Evolutionary conservation across 2,888 invertebrate genomes (phyloP).

Genomic region (Drosophila longiperda): DNA sequence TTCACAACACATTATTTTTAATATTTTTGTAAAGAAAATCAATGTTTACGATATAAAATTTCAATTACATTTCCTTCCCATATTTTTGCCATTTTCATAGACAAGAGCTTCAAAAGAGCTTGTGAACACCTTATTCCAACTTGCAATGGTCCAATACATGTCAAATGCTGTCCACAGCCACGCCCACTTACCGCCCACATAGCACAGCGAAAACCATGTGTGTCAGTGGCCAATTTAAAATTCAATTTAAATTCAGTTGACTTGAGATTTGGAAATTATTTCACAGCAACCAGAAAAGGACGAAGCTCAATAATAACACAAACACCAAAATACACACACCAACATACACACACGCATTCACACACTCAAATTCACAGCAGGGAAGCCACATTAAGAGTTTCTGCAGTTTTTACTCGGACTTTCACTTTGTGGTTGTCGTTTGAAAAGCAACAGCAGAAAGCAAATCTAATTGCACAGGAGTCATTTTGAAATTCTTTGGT

Average conservation of each 20-base stretch:
- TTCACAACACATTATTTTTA: neutral
- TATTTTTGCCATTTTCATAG: slow-evolving; percentile 4
- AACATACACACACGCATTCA: slow-evolving; percentile 8
- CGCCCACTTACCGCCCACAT: slow-evolving; percentile 49
- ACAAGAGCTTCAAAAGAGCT: slow-evolving; percentile 15
- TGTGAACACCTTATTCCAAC: slow-evolving; percentile 3
- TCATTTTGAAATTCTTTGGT: slow-evolving; percentile 25
- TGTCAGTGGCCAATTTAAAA: slow-evolving; percentile 69
- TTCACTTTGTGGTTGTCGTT: slow-evolving; percentile 55
- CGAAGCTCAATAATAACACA: slow-evolving; percentile 4
- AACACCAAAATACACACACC: slow-evolving; percentile 15
- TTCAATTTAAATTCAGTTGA: slow-evolving; percentile 77
- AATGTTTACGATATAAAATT: neutral
- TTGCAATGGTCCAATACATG: slow-evolving; percentile 44
- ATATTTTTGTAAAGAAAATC: neutral
- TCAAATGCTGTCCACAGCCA: slow-evolving; percentile 53
- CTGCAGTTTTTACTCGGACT: slow-evolving; percentile 50
- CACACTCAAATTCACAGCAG: slow-evolving; percentile 54
- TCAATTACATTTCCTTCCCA: neutral
- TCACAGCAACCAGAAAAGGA: slow-evolving; percentile 36
- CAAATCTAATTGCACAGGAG: slow-evolving; percentile 66
- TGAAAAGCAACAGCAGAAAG: slow-evolving; percentile 46
- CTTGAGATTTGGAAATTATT: slow-evolving; percentile 62
- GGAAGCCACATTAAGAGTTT: slow-evolving; percentile 67
- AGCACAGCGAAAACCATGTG: slow-evolving; percentile 14